Evolutionary conservation across 2,888 invertebrate species (phyloP), one percentile per base, ranked within the genome.

Genomic region (Tridacna crocea): DNA sequence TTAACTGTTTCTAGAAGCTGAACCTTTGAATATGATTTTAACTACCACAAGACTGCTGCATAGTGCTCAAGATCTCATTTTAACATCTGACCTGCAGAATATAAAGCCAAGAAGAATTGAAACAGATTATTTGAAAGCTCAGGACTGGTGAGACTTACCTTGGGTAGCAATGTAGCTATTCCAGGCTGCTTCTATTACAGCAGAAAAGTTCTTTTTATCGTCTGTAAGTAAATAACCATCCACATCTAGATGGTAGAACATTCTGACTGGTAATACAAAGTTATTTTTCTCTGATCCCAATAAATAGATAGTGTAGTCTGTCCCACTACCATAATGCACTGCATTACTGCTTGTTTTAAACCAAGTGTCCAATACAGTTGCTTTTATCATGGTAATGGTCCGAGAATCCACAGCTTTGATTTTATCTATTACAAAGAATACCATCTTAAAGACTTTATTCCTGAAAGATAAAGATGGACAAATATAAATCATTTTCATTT

Each of bases 201-300:
- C 36, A 73, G 73, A 26, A 36, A 87, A 47, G 0, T 77, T 77
- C 46, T 51, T 61, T 48, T 66, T 80, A 61, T 86, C 83, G 15
- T 73, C 75, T 4, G 72, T 46, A 22, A 83, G 66, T 1, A 86
- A 17, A 75, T 82, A 87, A 12, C 79, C 83, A 47, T 86, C 74
- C 17, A 88, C 60, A 70, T 77, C 68, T 0, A 84, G n/a, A 0
- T 58, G 51, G 66, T 82, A 81, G 24, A 88, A 72, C 66, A 72
- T 61, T 24, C 65, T 75, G 60, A 77, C 75, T 24, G 78, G 75
- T 63, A 76, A 48, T 15, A 81, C 72, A 47, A 60, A 72, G 27
- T 75, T 72, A n/a, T 60, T 27, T 26, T 48, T 19, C 24, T 72
- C 55, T 11, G 55, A 58, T 8, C 72, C 72, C 19, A 51, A 68